Evolutionary conservation across 2,113 vertebrate species (phyloP).

Genomic region (Ranitomeya imitator): DNA sequence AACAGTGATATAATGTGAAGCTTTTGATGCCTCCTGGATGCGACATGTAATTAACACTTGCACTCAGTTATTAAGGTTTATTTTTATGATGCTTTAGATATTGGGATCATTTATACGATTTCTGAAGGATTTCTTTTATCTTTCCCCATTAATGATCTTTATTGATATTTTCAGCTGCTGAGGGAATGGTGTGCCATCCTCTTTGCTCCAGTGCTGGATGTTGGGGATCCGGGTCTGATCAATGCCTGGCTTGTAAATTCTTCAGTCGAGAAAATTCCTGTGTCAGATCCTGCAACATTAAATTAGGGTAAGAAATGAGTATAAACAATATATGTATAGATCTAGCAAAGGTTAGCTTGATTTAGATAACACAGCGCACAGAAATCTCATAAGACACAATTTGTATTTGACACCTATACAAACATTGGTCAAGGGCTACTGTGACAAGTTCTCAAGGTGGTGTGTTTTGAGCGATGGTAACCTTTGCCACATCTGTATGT

Average conservation of each 20-base stretch:
- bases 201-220: conserved; percentile 91
- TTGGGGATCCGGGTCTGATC: conserved; percentile 93
- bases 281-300: conserved; percentile 90
- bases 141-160: not conserved
- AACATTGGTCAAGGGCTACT: no score
- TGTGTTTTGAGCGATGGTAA: no score
- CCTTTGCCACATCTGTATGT: no score
- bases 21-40: conserved; percentile 21
- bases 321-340: no score
- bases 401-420: no score
- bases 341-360: no score
- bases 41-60: not conserved
- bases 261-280: conserved; percentile 91
- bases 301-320: conserved; percentile 82
- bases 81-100: not conserved
- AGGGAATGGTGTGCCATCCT: conserved; percentile 88
- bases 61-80: no score
- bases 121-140: not conserved
- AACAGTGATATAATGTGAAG: conserved; percentile 35
- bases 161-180: conserved; percentile 74
- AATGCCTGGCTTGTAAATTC: conserved; percentile 88
- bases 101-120: not conserved
- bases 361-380: no score
- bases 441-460: no score
- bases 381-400: no score